Conservation (phyloP, 2,113 vertebrate genomes). For the Turdus rufiventris region DNA sequence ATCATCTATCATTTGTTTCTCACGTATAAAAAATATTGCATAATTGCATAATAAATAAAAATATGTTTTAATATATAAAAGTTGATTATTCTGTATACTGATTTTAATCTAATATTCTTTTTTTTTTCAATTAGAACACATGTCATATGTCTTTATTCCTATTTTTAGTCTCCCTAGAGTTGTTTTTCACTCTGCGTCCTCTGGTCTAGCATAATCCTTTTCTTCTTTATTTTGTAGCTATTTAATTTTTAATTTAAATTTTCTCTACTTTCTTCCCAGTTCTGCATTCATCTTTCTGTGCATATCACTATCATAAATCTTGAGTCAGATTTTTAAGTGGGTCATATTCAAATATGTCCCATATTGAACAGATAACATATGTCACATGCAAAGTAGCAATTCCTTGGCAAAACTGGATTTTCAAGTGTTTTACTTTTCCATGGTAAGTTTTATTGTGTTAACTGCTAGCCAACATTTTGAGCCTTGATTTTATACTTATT, state of each 20-base stretch:
- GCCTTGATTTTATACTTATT: neutral
- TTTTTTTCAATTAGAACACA: neutral
- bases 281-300: neutral
- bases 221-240: neutral
- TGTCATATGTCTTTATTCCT: neutral
- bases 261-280: neutral
- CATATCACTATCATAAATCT: neutral
- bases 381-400: neutral
- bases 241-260: neutral
- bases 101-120: neutral
- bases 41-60: neutral
- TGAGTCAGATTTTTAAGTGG: neutral
- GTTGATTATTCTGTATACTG: neutral
- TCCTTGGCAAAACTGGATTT: neutral
- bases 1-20: neutral
- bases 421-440: neutral
- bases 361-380: neutral
- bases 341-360: neutral
- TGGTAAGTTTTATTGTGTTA: neutral
- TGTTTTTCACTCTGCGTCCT: neutral
- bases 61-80: neutral
- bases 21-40: neutral
- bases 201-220: fast-evolving
- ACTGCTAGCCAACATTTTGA: neutral
- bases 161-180: neutral